phyloP scores from a whole-genome alignment of 37 sponge, comb jelly and placozoan genomes.

The Chondrilla cf. caribensis region DNA sequence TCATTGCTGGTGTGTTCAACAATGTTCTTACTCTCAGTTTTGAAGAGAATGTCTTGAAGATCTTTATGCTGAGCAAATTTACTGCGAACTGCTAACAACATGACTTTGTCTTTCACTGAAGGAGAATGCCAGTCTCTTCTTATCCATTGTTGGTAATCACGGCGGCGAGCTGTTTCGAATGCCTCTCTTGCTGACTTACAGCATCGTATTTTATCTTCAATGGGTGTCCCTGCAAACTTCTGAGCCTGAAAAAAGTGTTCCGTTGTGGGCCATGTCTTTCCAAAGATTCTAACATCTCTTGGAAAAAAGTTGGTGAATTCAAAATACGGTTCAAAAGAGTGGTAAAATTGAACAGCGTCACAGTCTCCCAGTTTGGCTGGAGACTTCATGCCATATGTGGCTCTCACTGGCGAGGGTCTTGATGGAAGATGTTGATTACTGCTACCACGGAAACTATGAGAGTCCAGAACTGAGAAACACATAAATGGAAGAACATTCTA shows the following conservation, averaged over 20 bases:
- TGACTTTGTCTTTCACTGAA: conserved; percentile 55
- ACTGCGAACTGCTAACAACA: conserved; percentile 47
- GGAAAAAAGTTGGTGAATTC: conserved; percentile 81
- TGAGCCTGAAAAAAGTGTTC: conserved; percentile 89
- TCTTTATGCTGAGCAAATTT: conserved; percentile 56
- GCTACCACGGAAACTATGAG: no score
- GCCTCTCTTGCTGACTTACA: conserved; percentile 45
- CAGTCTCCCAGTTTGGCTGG: no score
- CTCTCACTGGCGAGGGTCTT: no score
- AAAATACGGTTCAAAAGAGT: conserved; percentile 54
- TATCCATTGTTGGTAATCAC: conserved; percentile 32
- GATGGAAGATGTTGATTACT: no score
- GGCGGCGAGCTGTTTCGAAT: conserved; percentile 49
- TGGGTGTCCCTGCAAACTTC: conserved; percentile 79
- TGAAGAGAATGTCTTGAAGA: conserved; percentile 31
- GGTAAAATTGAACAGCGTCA: conserved; percentile 38
- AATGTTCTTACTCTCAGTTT: conserved; percentile 39
- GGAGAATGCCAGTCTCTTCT: conserved; percentile 58
- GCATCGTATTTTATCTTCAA: conserved; percentile 33
- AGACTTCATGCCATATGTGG: no score
- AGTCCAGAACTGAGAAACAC: no score
- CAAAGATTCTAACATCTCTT: conserved; percentile 11
- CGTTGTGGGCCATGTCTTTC: conserved; percentile 56
- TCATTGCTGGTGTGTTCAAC: conserved; percentile 69
- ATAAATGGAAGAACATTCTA: no score